Percentiles rank a stretch among this genome's conserved stretches.
Evolutionary conservation across 1,140 invertebrate genomes (phyloP).

Genomic region (Maniola jurtina): DNA sequence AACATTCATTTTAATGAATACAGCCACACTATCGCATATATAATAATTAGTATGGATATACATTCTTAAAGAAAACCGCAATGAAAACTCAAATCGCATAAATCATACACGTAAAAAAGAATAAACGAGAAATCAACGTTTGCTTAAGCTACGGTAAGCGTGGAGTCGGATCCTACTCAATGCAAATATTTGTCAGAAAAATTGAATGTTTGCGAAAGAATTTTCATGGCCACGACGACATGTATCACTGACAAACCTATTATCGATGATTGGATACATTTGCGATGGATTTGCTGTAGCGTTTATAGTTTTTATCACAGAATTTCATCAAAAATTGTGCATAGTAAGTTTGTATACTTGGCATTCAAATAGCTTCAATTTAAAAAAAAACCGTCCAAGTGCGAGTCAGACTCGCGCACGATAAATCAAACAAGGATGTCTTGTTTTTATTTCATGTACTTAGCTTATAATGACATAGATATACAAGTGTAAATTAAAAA

Average conservation of each 20-base stretch:
- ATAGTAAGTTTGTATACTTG: not conserved
- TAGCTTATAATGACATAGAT: not conserved
- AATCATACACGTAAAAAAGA: conserved; percentile 3
- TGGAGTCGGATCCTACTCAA: conserved; percentile 1
- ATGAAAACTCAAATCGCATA: not conserved
- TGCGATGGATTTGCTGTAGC: not conserved
- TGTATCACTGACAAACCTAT: conserved; percentile 8
- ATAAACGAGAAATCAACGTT: conserved; percentile 6
- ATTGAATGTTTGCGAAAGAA: conserved; percentile 5
- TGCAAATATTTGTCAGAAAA: conserved; percentile 10
- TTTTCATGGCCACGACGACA: not conserved
- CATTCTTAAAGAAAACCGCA: not conserved
- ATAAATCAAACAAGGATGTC: too few species aligned
- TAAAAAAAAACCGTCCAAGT: too few species aligned
- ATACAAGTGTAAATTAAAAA: too few species aligned
- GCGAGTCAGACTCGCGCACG: too few species aligned
- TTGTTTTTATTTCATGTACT: too few species aligned
- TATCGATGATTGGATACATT: conserved; percentile 6
- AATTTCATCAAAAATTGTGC: not conserved
- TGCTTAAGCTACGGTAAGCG: not conserved
- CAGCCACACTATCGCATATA: too few species aligned
- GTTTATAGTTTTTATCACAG: not conserved
- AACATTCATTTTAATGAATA: too few species aligned
- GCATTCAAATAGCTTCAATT: too few species aligned
- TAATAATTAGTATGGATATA: not conserved